phyloP scores from a whole-genome alignment of 2,888 invertebrate genomes.

The Saturnia japonica region DNA sequence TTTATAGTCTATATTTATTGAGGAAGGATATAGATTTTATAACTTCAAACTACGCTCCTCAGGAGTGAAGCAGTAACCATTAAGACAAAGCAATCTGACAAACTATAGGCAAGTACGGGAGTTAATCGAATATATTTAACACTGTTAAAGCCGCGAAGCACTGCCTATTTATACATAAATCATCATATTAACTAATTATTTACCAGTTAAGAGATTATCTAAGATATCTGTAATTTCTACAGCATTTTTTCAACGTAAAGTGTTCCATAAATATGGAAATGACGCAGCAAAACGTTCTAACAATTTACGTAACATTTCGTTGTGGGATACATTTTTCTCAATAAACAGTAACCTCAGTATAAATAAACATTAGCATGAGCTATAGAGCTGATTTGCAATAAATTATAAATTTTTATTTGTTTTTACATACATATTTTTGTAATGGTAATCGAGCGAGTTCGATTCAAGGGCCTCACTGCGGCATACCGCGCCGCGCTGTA shows the following conservation, averaged over 20 bases:
- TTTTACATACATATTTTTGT: slow-evolving; percentile 15
- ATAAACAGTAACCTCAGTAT: not conserved
- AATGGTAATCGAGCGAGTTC: slow-evolving; percentile 6
- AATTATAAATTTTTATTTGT: slow-evolving; percentile 22
- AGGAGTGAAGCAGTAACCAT: too few relatives aligned
- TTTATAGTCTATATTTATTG: too few relatives aligned
- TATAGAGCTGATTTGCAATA: slow-evolving; percentile 13
- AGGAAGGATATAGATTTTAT: too few relatives aligned
- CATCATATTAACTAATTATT: too few relatives aligned
- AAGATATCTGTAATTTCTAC: not conserved
- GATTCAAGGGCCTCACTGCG: slow-evolving; percentile 14
- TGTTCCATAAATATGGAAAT: not conserved
- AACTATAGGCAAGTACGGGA: too few relatives aligned
- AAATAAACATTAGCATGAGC: slow-evolving; percentile 17
- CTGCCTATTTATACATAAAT: too few relatives aligned
- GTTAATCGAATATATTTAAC: too few relatives aligned
- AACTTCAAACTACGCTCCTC: too few relatives aligned
- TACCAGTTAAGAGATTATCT: not conserved
- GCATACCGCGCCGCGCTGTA: not conserved
- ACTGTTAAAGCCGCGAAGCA: too few relatives aligned
- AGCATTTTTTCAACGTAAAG: not conserved
- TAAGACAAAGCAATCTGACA: too few relatives aligned
- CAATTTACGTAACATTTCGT: slow-evolving; percentile 8
- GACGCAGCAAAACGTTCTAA: not conserved
- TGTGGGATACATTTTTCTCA: slow-evolving; percentile 11